Percentiles rank a stretch among this genome's conserved stretches.
phyloP scores from a whole-genome alignment of 2,797 vertebrate species.

The Calcarius lapponicus region DNA sequence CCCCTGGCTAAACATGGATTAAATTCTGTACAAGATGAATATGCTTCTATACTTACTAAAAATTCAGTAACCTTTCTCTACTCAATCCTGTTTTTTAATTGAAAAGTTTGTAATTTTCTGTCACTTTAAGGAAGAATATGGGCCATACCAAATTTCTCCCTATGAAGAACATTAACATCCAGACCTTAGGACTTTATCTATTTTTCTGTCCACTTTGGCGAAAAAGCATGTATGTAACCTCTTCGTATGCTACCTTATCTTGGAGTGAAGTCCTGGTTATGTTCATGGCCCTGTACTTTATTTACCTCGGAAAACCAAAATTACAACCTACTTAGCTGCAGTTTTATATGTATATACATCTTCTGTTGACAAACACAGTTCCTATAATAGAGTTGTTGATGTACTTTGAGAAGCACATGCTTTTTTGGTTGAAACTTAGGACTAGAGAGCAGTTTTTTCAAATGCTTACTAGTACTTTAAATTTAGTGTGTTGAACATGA shows the following conservation, averaged over 20 bases:
- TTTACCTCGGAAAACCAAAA: not conserved
- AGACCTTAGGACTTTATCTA: not conserved
- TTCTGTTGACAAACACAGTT: not conserved
- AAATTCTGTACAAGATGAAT: not conserved
- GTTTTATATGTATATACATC: not conserved
- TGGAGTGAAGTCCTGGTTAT: not conserved
- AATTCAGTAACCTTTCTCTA: not conserved
- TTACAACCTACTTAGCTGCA: not conserved
- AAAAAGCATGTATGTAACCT: not conserved
- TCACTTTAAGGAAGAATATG: not conserved
- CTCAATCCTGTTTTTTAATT: not conserved
- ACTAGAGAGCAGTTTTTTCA: not conserved
- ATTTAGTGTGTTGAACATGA: not conserved
- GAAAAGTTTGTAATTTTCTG: not conserved
- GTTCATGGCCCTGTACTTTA: not conserved
- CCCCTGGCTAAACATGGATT: not conserved
- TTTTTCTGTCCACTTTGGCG: not conserved
- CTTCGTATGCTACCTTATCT: not conserved
- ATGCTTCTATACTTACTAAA: not conserved
- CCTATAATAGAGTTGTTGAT: not conserved
- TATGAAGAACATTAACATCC: not conserved
- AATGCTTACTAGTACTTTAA: not conserved
- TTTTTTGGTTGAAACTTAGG: not conserved
- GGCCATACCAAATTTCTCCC: not conserved
- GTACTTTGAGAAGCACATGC: not conserved